Evolutionary conservation across 30 jellyfish, hydroid and myxozoan species (phyloP).

Genomic region (Mastigias papua): DNA sequence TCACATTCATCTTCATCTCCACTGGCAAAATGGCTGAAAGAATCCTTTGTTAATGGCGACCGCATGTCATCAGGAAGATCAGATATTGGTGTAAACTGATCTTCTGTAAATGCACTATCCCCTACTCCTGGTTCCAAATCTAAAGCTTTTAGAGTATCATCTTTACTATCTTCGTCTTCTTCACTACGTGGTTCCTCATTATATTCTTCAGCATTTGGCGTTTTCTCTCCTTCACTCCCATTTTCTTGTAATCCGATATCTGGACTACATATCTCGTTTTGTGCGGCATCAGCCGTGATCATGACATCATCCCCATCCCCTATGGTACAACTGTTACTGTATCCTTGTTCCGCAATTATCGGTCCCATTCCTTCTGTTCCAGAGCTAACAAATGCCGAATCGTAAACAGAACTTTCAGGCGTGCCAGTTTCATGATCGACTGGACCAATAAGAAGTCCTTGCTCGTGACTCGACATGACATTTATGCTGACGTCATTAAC

Average conservation of each 20-base stretch:
- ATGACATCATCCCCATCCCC: not conserved
- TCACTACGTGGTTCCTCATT: not conserved
- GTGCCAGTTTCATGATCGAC: not conserved
- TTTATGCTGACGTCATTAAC: not conserved
- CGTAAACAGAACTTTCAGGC: not conserved
- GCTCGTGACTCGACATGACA: not conserved
- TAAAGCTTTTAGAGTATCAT: not conserved
- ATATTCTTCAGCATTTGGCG: not conserved
- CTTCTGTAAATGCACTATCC: slow-evolving; percentile 12
- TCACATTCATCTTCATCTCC: slow-evolving; percentile 9
- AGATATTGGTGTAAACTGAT: slow-evolving; percentile 57
- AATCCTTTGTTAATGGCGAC: slow-evolving; percentile 40
- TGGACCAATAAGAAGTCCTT: not conserved
- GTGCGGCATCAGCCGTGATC: slow-evolving; percentile 10
- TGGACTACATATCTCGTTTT: slow-evolving; percentile 9
- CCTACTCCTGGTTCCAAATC: not conserved
- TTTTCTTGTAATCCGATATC: slow-evolving; percentile 23
- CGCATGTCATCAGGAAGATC: slow-evolving; percentile 63
- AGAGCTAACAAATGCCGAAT: not conserved
- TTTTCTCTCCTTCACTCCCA: not conserved
- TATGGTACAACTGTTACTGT: not conserved
- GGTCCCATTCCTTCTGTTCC: not conserved
- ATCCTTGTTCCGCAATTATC: not conserved
- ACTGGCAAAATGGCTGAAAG: slow-evolving; percentile 4
- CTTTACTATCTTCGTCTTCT: not conserved